phyloP scores from a whole-genome alignment of 1,140 invertebrate species.

The Eriosoma lanigerum region DNA sequence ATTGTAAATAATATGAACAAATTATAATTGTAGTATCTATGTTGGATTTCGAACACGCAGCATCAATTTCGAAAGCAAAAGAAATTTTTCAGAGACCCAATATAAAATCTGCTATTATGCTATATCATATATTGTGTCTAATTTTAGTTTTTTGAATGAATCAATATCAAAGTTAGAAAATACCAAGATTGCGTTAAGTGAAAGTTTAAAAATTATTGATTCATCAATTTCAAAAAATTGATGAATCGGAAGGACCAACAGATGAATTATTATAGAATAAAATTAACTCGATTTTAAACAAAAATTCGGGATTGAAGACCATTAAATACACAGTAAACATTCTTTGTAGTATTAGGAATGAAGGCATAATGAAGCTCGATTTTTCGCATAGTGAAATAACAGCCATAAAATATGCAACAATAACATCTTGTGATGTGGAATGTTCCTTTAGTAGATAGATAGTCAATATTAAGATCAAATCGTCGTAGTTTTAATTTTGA shows the following conservation, averaged over 20 bases:
- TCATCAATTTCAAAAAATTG: too few relatives aligned
- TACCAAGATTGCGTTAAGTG: not conserved
- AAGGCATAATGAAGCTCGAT: too few relatives aligned
- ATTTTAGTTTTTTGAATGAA: not conserved
- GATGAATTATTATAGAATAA: not conserved
- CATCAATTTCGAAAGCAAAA: not conserved
- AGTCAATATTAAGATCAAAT: not conserved
- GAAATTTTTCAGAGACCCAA: not conserved
- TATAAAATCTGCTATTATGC: not conserved
- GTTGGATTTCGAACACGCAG: not conserved
- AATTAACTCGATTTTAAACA: not conserved
- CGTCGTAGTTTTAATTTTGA: not conserved
- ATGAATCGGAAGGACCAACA: not conserved
- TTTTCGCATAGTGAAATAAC: too few relatives aligned
- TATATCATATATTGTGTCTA: not conserved
- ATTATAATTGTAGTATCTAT: not conserved
- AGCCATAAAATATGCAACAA: not conserved
- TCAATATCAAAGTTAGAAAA: not conserved
- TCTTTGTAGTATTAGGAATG: not conserved
- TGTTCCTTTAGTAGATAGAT: not conserved
- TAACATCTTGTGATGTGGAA: not conserved
- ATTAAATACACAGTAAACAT: not conserved
- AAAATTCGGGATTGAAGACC: not conserved
- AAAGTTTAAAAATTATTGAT: too few relatives aligned
- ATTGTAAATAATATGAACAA: not conserved